Evolutionary conservation across 2,113 vertebrate species (phyloP).

Genomic region (Chaenogobius annularis): DNA sequence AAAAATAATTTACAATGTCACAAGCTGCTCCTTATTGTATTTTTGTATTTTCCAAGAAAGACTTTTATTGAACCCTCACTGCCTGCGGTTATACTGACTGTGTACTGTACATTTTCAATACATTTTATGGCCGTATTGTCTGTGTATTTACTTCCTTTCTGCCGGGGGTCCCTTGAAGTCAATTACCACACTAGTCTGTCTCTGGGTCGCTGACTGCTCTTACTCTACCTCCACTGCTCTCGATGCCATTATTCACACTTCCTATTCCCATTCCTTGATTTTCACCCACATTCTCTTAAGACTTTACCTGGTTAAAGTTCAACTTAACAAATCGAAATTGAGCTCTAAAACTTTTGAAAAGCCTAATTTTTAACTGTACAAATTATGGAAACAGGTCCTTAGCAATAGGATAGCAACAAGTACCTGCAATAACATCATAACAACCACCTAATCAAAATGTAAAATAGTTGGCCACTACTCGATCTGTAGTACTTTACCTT

Average conservation of each 20-base stretch:
- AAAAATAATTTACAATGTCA: not conserved
- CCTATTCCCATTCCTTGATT: slow-evolving; percentile 25
- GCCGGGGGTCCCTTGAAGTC: slow-evolving; percentile 26
- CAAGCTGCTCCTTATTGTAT: no score
- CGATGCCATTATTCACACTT: slow-evolving; percentile 35
- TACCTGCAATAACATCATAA: no score
- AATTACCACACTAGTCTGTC: slow-evolving; percentile 18
- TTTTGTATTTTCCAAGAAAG: no score
- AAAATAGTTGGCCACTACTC: not conserved
- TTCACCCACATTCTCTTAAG: not conserved
- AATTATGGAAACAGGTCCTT: not conserved
- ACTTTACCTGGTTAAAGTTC: not conserved
- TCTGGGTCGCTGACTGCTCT: slow-evolving; percentile 20
- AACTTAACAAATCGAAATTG: not conserved
- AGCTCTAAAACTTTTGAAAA: not conserved
- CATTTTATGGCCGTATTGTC: not conserved
- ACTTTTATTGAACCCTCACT: not conserved
- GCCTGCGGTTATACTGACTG: not conserved
- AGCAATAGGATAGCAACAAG: no score
- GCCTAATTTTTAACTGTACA: not conserved
- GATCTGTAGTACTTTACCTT: slow-evolving; percentile 35
- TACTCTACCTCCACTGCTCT: slow-evolving; percentile 46
- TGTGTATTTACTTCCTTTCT: slow-evolving; percentile 26
- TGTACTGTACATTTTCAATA: slow-evolving; percentile 2
- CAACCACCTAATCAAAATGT: no score